Evolutionary conservation across 2,797 vertebrate species (phyloP).

Genomic region (Phaenicophaeus curvirostris): DNA sequence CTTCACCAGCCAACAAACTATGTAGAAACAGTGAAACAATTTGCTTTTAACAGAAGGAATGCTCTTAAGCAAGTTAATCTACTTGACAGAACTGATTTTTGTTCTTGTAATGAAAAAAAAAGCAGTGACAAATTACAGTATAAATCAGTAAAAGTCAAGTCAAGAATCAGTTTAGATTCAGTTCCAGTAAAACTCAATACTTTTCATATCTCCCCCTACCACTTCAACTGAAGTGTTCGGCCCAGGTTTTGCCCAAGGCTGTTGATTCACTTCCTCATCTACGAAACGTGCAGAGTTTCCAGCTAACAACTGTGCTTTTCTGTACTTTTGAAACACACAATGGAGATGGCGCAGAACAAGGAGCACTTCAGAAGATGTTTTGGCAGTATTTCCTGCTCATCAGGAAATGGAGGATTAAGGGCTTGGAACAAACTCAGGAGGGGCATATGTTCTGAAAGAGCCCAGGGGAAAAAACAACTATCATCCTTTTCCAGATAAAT

Average conservation of each 20-base stretch:
- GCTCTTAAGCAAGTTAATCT: background rate
- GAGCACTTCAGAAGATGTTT: constrained; percentile 26
- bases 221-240: background rate
- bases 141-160: background rate
- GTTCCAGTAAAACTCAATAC: background rate
- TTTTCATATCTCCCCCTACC: background rate
- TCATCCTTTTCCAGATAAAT: background rate
- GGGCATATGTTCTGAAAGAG: background rate
- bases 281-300: background rate
- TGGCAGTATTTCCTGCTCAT: constrained; percentile 29
- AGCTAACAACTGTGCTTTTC: background rate
- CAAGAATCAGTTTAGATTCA: background rate
- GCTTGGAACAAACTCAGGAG: constrained; percentile 29
- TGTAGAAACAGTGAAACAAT: background rate
- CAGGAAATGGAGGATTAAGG: constrained; percentile 37
- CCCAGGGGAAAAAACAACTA: background rate
- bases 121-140: background rate
- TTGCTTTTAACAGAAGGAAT: background rate
- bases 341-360: background rate
- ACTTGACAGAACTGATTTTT: background rate
- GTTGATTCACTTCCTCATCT: background rate
- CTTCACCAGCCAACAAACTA: background rate
- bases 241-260: background rate
- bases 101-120: background rate
- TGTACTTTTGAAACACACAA: background rate